Percentiles rank a stretch among this genome's conserved stretches.
These are phyloP conservation scores for Ophion ellenae DNA, from an alignment of 2,888 invertebrate genomes.

Conservation along the genomic window DNA sequence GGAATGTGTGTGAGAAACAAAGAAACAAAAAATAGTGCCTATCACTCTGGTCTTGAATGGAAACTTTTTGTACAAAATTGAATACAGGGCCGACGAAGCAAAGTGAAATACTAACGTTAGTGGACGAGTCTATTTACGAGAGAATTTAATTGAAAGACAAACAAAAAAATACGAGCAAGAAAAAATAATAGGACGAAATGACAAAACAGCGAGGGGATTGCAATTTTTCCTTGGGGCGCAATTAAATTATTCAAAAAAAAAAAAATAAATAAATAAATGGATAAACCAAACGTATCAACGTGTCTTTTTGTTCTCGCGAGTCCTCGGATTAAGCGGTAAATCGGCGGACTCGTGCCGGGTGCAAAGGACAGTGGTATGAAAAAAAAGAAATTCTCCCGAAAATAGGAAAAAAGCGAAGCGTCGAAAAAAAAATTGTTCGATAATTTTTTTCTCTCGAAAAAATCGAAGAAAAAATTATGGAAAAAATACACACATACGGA, in stretches of 20 bases:
- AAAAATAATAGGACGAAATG: constrained; percentile 9
- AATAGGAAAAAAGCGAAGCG: background rate
- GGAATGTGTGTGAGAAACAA: constrained; percentile 58
- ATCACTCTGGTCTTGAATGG: constrained; percentile 77
- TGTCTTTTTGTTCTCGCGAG: constrained; percentile 43
- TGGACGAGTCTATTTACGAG: constrained; percentile 73
- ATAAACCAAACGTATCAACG: background rate
- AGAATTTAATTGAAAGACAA: constrained; percentile 34
- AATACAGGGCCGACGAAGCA: constrained; percentile 80
- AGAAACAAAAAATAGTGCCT: constrained; percentile 79
- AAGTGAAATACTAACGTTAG: constrained; percentile 70
- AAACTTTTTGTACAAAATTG: constrained; percentile 81
- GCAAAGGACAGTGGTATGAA: constrained; percentile 6
- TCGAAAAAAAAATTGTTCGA: background rate
- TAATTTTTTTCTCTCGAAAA: constrained; percentile 1
- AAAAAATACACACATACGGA: background rate
- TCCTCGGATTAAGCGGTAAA: constrained; percentile 44
- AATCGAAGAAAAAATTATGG: background rate
- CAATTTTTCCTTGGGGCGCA: constrained; percentile 1
- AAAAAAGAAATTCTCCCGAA: background rate
- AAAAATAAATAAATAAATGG: background rate
- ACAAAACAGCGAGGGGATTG: background rate
- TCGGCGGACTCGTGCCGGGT: constrained; percentile 41
- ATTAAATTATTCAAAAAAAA: background rate
- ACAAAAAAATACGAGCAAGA: constrained; percentile 46